Base-by-base conservation (phyloP, 2,888 invertebrate genomes). In the Sisyra terminalis region DNA sequence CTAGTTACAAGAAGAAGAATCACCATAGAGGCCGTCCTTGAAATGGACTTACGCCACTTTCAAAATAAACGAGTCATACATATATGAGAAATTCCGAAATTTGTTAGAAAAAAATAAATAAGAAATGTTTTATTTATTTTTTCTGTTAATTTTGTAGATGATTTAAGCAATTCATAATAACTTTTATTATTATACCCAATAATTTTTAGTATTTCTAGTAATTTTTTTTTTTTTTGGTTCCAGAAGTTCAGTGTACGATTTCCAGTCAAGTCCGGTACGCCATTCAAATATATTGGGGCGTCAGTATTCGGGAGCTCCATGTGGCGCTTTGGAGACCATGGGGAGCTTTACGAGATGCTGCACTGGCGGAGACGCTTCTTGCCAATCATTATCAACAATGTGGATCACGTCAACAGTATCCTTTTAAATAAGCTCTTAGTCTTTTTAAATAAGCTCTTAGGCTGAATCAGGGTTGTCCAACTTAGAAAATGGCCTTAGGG, bases 211-310 rank as follows among this genome's bases (percentile, higher is more conserved):
- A 34, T 34, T 34, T 34, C n/a, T n/a, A n/a, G n/a, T n/a, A n/a
- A n/a, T 35, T 35, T 14, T 40, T 38, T 42, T 44, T 48, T 39
- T 48, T 49, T 46, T 55, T 48, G 49, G 46, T 69, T 70, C 10
- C 71, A 83, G 83, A 78, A 58, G 73, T 83, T 38, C 75, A 76
- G 56, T 80, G 78, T 64, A 70, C 71, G 50, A 70, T 82, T 41
- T 80, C 82, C 15, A 83, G 83, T 50, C 80, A 81, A 57, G 80
- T 81, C 44, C 70, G 75, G 45, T 84, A 82, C 59, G 75, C 75
- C 58, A 65, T 79, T 48, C 75, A 78, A 50, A 77, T 76, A 50
- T 81, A 78, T 65, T 84, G 83, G 83, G 83, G 81, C 3, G 82
- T 82, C 38, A 80, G 80, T 29, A 82, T 83, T 46, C 66, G 79